phyloP scores from a whole-genome alignment of 2,888 invertebrate genomes.

The Mantis religiosa region DNA sequence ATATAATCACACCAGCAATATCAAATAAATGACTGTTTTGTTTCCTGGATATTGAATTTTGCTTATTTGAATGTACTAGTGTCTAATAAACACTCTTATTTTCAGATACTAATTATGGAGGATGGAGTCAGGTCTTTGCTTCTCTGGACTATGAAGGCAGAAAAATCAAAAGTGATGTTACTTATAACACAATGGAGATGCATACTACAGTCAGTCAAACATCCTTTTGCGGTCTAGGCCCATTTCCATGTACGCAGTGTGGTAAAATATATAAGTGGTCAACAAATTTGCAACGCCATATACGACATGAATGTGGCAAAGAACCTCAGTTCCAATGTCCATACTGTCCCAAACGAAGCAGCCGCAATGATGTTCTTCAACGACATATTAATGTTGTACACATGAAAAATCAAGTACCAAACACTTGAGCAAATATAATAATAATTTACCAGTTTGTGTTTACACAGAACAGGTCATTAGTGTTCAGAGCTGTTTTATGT shows the following conservation, averaged over 20 bases:
- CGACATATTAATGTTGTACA: neutral
- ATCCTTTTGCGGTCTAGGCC: neutral
- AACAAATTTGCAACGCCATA: constrained; percentile 28
- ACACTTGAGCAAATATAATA: neutral
- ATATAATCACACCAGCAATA: no score
- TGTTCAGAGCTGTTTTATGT: no score
- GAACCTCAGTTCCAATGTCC: constrained; percentile 39
- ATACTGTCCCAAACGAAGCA: constrained; percentile 42
- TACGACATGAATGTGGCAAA: constrained; percentile 36
- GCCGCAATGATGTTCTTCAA: constrained; percentile 35
- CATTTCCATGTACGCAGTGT: constrained; percentile 9
- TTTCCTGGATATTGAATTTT: neutral
- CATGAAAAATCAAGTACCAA: neutral
- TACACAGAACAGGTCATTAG: no score
- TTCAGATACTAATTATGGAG: neutral
- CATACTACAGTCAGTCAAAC: neutral
- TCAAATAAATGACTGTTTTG: no score
- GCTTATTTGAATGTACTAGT: neutral
- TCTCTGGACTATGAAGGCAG: neutral
- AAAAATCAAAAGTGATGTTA: neutral
- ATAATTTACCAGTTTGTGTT: no score
- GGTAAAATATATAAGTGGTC: constrained; percentile 14
- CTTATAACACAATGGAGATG: neutral
- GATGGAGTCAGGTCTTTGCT: neutral
- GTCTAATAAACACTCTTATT: neutral